A percentile compares a stretch with the other conserved stretches of the same genome.
These are phyloP conservation scores for Cristatella mucedo DNA, from an alignment of 2,888 invertebrate species.

Conservation along the genomic window DNA sequence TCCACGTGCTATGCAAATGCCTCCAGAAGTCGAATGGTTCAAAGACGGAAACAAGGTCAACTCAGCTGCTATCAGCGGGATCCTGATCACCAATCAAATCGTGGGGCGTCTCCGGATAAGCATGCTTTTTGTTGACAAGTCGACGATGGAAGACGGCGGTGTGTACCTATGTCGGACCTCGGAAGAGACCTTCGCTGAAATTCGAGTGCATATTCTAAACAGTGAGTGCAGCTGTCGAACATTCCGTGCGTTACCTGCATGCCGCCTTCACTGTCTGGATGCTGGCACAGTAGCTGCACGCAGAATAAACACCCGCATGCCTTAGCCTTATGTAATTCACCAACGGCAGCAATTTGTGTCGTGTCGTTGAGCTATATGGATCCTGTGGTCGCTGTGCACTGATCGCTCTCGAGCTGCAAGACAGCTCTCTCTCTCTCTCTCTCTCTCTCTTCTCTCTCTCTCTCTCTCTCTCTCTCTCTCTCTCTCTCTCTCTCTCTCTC, in stretches of 20 bases:
- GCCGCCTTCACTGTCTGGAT: no score
- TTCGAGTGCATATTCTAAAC: conserved; percentile 2
- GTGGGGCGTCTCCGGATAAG: not conserved
- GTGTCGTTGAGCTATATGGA: no score
- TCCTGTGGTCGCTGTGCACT: no score
- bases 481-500: conserved; percentile 1
- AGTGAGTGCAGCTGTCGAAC: no score
- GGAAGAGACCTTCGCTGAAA: not conserved
- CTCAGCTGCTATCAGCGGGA: not conserved
- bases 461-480: conserved; percentile 1
- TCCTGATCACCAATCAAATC: conserved; percentile 1
- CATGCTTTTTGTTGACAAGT: not conserved
- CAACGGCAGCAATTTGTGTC: no score
- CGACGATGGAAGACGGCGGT: conserved; percentile 1
- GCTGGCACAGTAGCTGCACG: no score
- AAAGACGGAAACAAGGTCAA: conserved; percentile 5
- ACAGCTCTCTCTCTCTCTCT: not conserved
- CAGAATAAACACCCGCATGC: no score
- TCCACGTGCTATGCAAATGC: not conserved
- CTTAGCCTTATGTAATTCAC: no score
- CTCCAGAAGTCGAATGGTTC: conserved; percentile 8
- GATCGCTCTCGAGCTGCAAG: no score
- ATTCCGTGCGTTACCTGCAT: no score
- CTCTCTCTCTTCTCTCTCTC: conserved; percentile 1
- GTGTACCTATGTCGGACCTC: conserved; percentile 2